Conservation (phyloP, 1,140 invertebrate species). For the Danaus melanippus region DNA sequence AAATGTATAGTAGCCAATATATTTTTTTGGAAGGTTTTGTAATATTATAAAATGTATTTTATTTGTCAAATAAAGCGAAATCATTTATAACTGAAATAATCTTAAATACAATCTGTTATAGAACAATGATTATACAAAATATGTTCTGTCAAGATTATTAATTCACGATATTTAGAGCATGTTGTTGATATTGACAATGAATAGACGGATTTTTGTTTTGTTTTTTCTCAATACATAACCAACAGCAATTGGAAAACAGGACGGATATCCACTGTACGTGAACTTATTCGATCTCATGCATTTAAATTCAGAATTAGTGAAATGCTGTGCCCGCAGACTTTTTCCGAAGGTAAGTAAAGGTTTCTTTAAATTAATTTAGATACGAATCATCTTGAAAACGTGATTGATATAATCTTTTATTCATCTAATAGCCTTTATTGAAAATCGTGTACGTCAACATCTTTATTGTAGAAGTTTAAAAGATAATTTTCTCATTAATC, state of each 20-base stretch:
- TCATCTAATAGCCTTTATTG: slow-evolving; percentile 32
- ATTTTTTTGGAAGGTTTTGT: no score
- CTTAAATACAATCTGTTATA: no score
- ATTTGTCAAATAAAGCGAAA: no score
- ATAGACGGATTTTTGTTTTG: no score
- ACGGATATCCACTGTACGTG: slow-evolving; percentile 41
- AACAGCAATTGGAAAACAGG: slow-evolving; percentile 46
- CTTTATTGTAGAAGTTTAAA: slow-evolving; percentile 1
- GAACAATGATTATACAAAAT: no score
- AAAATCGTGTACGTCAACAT: slow-evolving; percentile 12
- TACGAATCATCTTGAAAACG: slow-evolving; percentile 49
- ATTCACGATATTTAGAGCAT: no score
- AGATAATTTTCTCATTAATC: slow-evolving; percentile 10
- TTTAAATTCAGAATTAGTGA: slow-evolving; percentile 69
- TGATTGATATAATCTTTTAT: slow-evolving; percentile 62
- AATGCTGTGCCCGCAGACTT: slow-evolving; percentile 49
- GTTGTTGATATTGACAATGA: no score
- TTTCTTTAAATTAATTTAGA: slow-evolving; percentile 46
- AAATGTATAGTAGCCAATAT: no score
- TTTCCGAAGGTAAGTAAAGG: slow-evolving; percentile 49
- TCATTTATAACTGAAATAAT: no score
- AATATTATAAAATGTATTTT: no score
- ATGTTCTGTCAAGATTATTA: no score
- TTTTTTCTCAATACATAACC: slow-evolving; percentile 45
- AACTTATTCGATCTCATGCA: slow-evolving; percentile 67